These are phyloP conservation scores for Yponomeuta sedellus DNA, from an alignment of 2,888 invertebrate genomes.

Conservation along the genomic window DNA sequence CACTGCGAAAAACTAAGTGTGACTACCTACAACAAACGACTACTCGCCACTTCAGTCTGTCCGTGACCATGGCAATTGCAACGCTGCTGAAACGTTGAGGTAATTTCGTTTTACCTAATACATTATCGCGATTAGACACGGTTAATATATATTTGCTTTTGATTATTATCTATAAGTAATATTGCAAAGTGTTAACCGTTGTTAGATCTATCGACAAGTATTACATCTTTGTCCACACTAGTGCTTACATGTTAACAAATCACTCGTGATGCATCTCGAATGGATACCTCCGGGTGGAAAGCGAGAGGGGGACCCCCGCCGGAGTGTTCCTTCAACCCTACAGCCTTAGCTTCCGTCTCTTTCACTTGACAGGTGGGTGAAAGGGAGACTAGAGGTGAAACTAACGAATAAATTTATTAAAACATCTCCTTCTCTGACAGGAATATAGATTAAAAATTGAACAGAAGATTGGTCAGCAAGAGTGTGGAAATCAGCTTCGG, in stretches of 20 bases:
- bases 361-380: conserved; percentile 17
- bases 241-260: conserved; percentile 11
- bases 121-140: too few species aligned
- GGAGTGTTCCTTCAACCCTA: conserved; percentile 3
- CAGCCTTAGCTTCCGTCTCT: conserved; percentile 24
- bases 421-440: conserved; percentile 37
- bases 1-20: too few species aligned
- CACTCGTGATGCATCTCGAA: conserved; percentile 40
- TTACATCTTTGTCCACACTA: background rate
- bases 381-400: conserved; percentile 32
- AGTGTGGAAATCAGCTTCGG: too few species aligned
- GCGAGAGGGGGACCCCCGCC: conserved; percentile 16
- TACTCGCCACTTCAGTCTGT: too few species aligned
- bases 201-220: background rate
- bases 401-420: conserved; percentile 46
- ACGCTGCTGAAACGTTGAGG: too few species aligned
- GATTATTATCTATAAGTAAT: too few species aligned
- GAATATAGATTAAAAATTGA: background rate
- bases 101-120: too few species aligned
- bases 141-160: too few species aligned
- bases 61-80: too few species aligned
- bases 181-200: too few species aligned
- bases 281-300: conserved; percentile 26
- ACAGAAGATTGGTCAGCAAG: too few species aligned
- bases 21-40: too few species aligned